Conservation (phyloP, 92 coral and sea anemone species). For the Porites cylindrica region DNA sequence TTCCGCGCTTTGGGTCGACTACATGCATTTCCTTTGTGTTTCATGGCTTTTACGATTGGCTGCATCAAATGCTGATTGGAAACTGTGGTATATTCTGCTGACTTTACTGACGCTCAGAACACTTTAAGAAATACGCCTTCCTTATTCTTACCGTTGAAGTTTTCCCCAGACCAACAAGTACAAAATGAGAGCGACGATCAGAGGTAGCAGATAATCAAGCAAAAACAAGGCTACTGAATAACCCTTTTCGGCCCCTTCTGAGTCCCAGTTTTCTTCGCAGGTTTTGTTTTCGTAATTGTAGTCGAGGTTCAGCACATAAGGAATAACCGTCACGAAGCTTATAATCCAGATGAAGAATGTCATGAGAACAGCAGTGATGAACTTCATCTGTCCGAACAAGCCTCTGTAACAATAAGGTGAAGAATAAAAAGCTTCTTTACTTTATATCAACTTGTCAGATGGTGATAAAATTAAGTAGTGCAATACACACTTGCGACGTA, state of each 20-base stretch:
- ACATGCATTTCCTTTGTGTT: neutral
- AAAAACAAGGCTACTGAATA: constrained; percentile 77
- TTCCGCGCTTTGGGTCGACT: neutral
- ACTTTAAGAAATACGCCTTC: neutral
- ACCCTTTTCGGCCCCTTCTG: constrained; percentile 46
- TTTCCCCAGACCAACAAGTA: constrained; percentile 41
- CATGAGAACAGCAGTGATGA: constrained; percentile 41
- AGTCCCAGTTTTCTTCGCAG: constrained; percentile 76
- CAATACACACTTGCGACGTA: neutral
- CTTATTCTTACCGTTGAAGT: constrained; percentile 51
- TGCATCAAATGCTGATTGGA: no score
- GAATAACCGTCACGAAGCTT: constrained; percentile 75
- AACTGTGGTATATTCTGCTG: no score
- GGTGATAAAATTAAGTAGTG: neutral
- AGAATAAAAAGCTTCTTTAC: neutral
- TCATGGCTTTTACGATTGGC: no score
- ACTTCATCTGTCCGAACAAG: constrained; percentile 79
- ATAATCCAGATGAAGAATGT: constrained; percentile 69
- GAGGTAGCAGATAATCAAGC: constrained; percentile 81
- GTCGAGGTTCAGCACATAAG: constrained; percentile 67
- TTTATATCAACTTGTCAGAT: neutral
- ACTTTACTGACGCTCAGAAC: no score
- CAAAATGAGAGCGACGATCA: constrained; percentile 58
- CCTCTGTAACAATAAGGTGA: constrained; percentile 27
- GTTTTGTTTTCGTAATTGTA: constrained; percentile 65